Evolutionary conservation across 1,140 invertebrate genomes (phyloP).

Genomic region (Coenobita brevimanus): DNA sequence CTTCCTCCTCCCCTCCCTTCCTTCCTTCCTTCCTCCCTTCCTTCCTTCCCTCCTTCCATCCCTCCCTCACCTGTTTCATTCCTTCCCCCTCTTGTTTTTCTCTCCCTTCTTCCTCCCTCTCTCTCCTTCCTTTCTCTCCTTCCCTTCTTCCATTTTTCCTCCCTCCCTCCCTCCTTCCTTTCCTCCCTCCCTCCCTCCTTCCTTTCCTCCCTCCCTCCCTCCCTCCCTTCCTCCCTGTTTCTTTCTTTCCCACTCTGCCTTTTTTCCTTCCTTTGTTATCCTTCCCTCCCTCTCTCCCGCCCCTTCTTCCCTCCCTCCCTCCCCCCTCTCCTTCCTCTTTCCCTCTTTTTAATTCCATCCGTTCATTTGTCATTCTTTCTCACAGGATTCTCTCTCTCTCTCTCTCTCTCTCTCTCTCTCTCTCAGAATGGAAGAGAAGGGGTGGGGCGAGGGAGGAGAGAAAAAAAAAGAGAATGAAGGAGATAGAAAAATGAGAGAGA

Average conservation of each 20-base stretch:
- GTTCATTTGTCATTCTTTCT: neutral
- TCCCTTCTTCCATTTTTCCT: neutral
- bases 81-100: neutral
- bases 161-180: neutral
- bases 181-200: neutral
- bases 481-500: too few relatives aligned
- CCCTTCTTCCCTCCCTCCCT: constrained; percentile 19
- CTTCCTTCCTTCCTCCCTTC: constrained; percentile 2
- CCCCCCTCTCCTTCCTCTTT: neutral
- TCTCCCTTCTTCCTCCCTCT: neutral
- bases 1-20: neutral
- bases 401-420: neutral
- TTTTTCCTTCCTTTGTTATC: constrained; percentile 7
- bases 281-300: neutral
- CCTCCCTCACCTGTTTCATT: neutral
- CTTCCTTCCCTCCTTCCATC: constrained; percentile 24
- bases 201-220: too few relatives aligned
- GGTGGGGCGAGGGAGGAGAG: too few relatives aligned
- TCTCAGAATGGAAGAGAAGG: too few relatives aligned
- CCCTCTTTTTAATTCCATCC: neutral
- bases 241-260: neutral
- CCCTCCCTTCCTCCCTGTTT: too few relatives aligned
- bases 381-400: neutral
- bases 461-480: too few relatives aligned
- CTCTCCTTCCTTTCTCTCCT: constrained; percentile 14